These are phyloP conservation scores for Marcusenius ussheri DNA, from an alignment of 2,113 vertebrate genomes.

Conservation along the genomic window DNA sequence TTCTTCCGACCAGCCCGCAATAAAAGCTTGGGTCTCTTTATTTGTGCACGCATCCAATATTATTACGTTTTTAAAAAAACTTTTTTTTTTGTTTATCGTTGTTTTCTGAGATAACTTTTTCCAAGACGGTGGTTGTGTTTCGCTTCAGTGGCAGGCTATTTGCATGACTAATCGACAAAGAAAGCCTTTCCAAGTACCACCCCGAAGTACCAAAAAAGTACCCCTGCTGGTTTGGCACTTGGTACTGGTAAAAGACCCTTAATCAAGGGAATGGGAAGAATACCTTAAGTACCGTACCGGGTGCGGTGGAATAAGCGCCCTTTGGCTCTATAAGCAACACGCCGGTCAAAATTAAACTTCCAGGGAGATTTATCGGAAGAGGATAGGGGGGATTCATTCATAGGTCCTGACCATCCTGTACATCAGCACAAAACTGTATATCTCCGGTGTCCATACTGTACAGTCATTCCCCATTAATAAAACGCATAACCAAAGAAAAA, in stretches of 20 bases:
- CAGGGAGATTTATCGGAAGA: constrained; percentile 9
- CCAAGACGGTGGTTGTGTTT: not conserved
- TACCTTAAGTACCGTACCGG: not conserved
- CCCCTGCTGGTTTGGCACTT: not conserved
- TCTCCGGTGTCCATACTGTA: not conserved
- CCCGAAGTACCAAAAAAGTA: not conserved
- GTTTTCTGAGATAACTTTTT: not conserved
- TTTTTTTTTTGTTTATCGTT: not conserved
- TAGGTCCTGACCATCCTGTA: not conserved
- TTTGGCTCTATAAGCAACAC: not conserved
- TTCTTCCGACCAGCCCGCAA: too few species aligned
- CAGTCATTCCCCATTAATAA: not conserved
- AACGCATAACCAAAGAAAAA: not conserved
- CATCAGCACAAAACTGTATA: not conserved
- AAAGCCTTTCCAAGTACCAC: not conserved
- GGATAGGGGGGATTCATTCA: not conserved
- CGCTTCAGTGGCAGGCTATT: not conserved
- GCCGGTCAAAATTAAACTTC: constrained; percentile 22
- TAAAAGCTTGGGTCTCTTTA: not conserved
- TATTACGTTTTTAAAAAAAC: not conserved
- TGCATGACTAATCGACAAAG: not conserved
- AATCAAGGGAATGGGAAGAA: not conserved
- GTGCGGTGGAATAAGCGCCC: not conserved
- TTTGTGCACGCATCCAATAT: not conserved
- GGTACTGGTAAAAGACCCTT: not conserved